Evolutionary conservation across 2,113 vertebrate genomes (phyloP).

Genomic region (Perca flavescens): DNA sequence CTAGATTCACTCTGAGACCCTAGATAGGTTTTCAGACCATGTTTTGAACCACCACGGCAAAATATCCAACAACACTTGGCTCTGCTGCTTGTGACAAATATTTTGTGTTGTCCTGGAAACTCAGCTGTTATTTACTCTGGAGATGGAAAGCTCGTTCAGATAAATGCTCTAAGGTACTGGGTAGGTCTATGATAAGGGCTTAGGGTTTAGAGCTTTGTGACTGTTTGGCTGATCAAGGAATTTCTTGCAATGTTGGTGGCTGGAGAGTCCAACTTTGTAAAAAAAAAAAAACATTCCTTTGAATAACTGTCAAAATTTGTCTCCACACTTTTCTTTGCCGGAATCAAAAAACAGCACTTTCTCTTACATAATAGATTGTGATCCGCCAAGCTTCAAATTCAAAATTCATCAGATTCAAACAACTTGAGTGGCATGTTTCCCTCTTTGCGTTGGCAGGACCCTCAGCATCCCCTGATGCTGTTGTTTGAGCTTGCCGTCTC

Average conservation of each 20-base stretch:
- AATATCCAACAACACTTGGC: neutral
- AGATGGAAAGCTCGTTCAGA: conserved; percentile 29
- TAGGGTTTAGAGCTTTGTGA: conserved; percentile 1
- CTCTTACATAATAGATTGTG: conserved; percentile 27
- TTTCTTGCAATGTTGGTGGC: conserved; percentile 10
- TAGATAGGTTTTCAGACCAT: neutral
- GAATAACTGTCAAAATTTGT: conserved; percentile 14
- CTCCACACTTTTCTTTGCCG: neutral
- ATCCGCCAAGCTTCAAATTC: conserved; percentile 28
- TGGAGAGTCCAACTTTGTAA: neutral
- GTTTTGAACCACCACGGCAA: neutral
- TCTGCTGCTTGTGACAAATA: conserved; percentile 13
- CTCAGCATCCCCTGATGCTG: conserved; percentile 18
- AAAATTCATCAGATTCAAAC: conserved; percentile 53
- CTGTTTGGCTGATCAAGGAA: conserved; percentile 27
- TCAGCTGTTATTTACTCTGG: conserved; percentile 9
- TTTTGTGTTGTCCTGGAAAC: conserved; percentile 1
- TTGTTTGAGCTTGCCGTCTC: conserved; percentile 28
- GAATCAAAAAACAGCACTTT: conserved; percentile 36
- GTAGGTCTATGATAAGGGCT: neutral
- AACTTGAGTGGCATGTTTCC: conserved; percentile 46
- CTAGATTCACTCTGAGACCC: neutral
- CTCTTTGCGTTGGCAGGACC: conserved; percentile 32
- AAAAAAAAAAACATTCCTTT: conserved; percentile 22
- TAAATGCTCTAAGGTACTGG: conserved; percentile 5